Evolutionary conservation across 2,888 invertebrate species (phyloP), one percentile per base, ranked within the genome.

Genomic region (Mimachlamys varia): DNA sequence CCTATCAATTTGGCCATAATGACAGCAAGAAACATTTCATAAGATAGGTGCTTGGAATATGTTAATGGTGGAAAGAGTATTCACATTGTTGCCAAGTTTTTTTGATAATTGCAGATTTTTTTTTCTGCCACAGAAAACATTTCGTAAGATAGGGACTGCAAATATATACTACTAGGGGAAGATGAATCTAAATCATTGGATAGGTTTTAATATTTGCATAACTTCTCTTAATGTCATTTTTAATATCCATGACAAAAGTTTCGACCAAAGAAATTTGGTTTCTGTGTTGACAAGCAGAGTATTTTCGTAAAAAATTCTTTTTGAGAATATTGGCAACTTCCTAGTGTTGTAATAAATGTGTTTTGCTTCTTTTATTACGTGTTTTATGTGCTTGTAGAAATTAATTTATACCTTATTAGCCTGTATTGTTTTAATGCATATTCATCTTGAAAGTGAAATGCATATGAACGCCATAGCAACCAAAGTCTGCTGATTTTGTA

Each of bases 401-500:
- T 44, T 44, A 7, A 44, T 44, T 44, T 44, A 44, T 5, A 44
- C 7, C 44, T 44, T 44, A 5, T 3, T 44, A 44, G 44, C 44
- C 44, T 44, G 7, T 5, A 44, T 44, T 44, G 44, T 44, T 44
- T 44, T 5, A 44, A 5, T 44, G 7, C 3, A 44, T 44, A n/a
- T n/a, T n/a, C n/a, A n/a, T n/a, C n/a, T n/a, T n/a, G 4, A 44
- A 44, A 44, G 7, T 44, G 3, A 44, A 44, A 44, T 44, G 44
- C 44, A 22, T 62, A 62, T 62, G n/a, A 62, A 62, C 22, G 62
- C 22, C 62, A 62, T 62, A 22, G 19, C 13, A 62, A 62, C 62
- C 62, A 62, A 62, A 62, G 62, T 62, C 62, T 62, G 62, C 62
- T 62, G 62, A 62, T 62, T 62, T 62, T 22, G n/a, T n/a, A n/a